Percentiles rank a stretch among this genome's conserved stretches.
phyloP scores from a whole-genome alignment of 2,113 vertebrate genomes.

The Hucho hucho region DNA sequence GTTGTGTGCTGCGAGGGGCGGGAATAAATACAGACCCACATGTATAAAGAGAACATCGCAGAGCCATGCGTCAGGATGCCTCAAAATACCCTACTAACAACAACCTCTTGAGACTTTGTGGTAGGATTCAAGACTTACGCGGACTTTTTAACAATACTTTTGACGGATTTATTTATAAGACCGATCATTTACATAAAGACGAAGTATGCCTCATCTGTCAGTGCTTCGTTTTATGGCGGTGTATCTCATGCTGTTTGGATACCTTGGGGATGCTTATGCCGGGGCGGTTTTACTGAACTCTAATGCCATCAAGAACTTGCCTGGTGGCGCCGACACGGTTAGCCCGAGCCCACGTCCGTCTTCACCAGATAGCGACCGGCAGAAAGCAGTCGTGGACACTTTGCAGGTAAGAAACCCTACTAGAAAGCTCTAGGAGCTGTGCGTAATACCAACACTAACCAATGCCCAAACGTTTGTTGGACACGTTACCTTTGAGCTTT shows the following conservation, averaged over 20 bases:
- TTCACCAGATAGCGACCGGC: slow-evolving; percentile 71
- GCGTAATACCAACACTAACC: slow-evolving; percentile 41
- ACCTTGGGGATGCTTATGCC: slow-evolving; percentile 50
- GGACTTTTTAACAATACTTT: slow-evolving; percentile 41
- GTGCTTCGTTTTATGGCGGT: slow-evolving; percentile 64
- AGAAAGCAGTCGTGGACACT: slow-evolving; percentile 71
- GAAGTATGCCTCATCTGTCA: slow-evolving; percentile 57
- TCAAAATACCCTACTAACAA: slow-evolving; percentile 35
- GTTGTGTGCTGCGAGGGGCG: slow-evolving; percentile 82
- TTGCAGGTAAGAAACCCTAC: slow-evolving; percentile 78
- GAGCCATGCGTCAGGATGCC: slow-evolving; percentile 58
- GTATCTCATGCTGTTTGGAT: slow-evolving; percentile 70
- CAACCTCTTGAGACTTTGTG: slow-evolving; percentile 37
- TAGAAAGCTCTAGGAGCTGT: not conserved
- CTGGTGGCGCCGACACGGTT: slow-evolving; percentile 67
- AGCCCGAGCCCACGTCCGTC: slow-evolving; percentile 75
- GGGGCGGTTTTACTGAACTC: slow-evolving; percentile 74
- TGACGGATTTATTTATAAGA: slow-evolving; percentile 10
- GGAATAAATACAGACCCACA: slow-evolving; percentile 78
- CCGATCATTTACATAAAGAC: slow-evolving; percentile 1
- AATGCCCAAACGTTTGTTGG: not conserved
- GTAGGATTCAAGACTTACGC: slow-evolving; percentile 46
- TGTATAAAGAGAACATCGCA: slow-evolving; percentile 83
- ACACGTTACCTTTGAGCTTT: not conserved
- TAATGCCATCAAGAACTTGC: slow-evolving; percentile 87